phyloP scores from a whole-genome alignment of 2,888 invertebrate species.

The Tetranychus truncatus region DNA sequence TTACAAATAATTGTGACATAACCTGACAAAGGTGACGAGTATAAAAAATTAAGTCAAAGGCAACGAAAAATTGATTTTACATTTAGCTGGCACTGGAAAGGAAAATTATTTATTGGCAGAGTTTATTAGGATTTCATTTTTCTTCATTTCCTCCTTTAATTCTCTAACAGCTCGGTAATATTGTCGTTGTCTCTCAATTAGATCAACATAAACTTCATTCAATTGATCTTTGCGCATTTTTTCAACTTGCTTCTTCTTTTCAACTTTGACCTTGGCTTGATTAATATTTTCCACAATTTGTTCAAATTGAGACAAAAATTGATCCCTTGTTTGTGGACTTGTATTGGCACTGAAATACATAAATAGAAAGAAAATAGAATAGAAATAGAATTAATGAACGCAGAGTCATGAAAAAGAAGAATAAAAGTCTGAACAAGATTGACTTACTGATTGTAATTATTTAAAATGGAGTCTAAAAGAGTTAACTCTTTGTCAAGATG shows the following conservation, averaged over 20 bases:
- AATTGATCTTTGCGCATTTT: conserved; percentile 48
- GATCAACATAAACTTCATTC: conserved; percentile 38
- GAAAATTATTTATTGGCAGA: not conserved
- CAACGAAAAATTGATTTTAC: too few relatives aligned
- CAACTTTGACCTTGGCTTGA: conserved; percentile 57
- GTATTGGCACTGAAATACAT: conserved; percentile 45
- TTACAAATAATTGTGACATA: too few relatives aligned
- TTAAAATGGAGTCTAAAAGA: conserved; percentile 35
- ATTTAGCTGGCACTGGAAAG: too few relatives aligned
- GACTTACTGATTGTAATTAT: conserved; percentile 30
- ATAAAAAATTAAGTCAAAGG: too few relatives aligned
- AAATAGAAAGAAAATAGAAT: not conserved
- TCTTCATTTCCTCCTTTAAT: conserved; percentile 42
- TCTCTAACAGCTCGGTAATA: conserved; percentile 58
- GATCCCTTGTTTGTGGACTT: conserved; percentile 51
- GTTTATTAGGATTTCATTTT: conserved; percentile 6
- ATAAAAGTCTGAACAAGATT: too few relatives aligned
- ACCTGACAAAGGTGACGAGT: too few relatives aligned
- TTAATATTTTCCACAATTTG: conserved; percentile 73
- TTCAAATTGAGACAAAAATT: conserved; percentile 76
- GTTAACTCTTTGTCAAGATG: conserved; percentile 69
- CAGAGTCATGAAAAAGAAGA: not conserved
- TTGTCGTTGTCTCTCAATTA: conserved; percentile 49
- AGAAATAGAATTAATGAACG: not conserved
- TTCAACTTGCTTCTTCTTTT: conserved; percentile 45